A percentile compares a stretch with the other conserved stretches of the same genome.
Evolutionary conservation across 2,113 vertebrate species (phyloP).

Genomic region (Spheniscus mendiculus): DNA sequence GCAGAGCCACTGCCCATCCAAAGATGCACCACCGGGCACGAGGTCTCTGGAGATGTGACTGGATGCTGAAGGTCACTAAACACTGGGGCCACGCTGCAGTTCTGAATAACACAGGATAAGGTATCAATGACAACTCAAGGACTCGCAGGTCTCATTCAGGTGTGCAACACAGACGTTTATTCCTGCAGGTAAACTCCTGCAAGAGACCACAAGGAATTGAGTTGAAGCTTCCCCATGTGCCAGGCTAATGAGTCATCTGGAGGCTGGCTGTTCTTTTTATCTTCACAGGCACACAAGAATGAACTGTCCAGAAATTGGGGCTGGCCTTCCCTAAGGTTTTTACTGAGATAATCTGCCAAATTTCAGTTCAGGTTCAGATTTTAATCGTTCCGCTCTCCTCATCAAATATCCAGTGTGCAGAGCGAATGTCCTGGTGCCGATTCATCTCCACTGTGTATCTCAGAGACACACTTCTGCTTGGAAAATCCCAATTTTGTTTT

Average conservation of each 20-base stretch:
- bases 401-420: not conserved
- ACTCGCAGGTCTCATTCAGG: not conserved
- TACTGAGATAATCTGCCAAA: not conserved
- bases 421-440: not conserved
- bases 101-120: not conserved
- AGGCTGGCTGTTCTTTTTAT: not conserved
- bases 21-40: fast-evolving
- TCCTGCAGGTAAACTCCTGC: not conserved
- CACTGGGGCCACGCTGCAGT: not conserved
- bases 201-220: not conserved
- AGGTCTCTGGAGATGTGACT: not conserved
- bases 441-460: not conserved
- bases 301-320: not conserved
- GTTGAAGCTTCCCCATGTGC: not conserved
- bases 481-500: not conserved
- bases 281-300: not conserved
- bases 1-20: not conserved
- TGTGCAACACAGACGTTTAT: fast-evolving
- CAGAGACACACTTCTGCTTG: not conserved
- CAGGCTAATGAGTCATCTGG: not conserved
- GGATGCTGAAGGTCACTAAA: not conserved
- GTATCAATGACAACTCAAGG: not conserved
- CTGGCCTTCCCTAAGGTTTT: not conserved
- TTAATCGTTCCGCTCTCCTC: not conserved
- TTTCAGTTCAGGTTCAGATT: not conserved